Base-by-base conservation (phyloP, 64 coral and sea anemone genomes). In the Stichodactyla helianthus region DNA sequence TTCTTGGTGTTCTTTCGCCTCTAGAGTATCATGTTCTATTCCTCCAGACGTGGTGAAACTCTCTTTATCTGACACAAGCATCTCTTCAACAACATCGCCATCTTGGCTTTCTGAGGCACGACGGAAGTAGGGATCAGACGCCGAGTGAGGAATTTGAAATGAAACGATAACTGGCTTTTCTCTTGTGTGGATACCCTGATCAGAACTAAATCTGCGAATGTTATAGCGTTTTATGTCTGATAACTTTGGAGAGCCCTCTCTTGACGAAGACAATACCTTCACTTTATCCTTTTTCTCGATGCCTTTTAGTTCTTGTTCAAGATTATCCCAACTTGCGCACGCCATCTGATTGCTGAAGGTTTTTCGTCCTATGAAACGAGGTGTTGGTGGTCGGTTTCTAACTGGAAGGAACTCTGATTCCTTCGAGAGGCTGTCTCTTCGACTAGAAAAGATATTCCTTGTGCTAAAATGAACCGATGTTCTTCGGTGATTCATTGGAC, bases 381-480 rank as follows among this genome's bases (percentile, higher is more conserved):
- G 91, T 15, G 94, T 93, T 17, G 91, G 91, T 61, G 94, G 94
- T 23, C 94, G 64, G 27, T 93, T 89, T 65, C 79, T 56, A 20
- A 25, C 50, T 50, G 60, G 53, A 14, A 91, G 15, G 50, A 80
- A 86, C 54, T 86, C 84, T 5, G 71, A 53, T n/a, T 91, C 89
- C 11, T 71, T 44, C 8, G 84, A 77, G 13, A 79, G 20, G 85
- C 85, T 97, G 57, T 93, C 91, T 23, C 82, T 86, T 17, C 71
- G 88, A 62, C 6, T 22, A 55, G 59, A 23, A 12, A 93, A 63
- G 6, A 85, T 20, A 9, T 86, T 25, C 3, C 5, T 58, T 1
- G 89, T 77, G 54, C 56, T 90, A 51, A 95, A 93, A 7, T 93
- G 91, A 20, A 97, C 94, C 17, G 94, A 92, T 53, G 68, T 56